A percentile compares a stretch with the other conserved stretches of the same genome.
phyloP scores from a whole-genome alignment of 2,797 vertebrate species.

The Periparus ater region DNA sequence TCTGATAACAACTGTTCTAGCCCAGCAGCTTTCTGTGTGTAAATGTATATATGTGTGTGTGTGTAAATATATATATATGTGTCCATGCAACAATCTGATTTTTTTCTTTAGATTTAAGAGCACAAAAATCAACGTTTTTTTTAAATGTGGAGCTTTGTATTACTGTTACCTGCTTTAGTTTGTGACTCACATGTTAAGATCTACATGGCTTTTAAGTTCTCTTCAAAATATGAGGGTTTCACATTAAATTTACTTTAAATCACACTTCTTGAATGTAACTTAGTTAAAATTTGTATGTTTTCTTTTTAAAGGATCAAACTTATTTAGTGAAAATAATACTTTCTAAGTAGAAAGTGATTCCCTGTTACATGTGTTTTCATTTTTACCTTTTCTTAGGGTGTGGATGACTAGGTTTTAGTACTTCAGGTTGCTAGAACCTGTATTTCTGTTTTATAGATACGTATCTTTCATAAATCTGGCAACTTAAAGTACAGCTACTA shows the following conservation, averaged over 20 bases:
- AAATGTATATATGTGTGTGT: neutral
- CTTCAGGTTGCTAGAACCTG: neutral
- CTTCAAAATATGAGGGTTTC: neutral
- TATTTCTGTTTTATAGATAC: neutral
- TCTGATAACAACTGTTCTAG: neutral
- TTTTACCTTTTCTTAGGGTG: neutral
- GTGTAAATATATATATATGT: neutral
- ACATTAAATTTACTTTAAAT: neutral
- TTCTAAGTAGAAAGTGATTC: neutral
- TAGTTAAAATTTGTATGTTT: neutral
- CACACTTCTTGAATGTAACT: neutral
- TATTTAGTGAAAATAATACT: neutral
- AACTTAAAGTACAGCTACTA: neutral
- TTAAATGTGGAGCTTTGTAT: neutral
- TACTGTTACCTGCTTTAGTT: neutral
- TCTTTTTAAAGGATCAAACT: neutral
- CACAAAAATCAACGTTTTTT: neutral
- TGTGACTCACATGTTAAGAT: neutral
- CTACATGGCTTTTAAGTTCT: neutral
- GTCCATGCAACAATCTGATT: neutral
- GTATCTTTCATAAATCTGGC: neutral
- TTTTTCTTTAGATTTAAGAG: neutral
- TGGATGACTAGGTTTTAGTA: neutral
- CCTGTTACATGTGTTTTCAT: neutral
- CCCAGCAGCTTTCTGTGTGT: neutral